Conservation (phyloP, 2,888 invertebrate species). For the Agonopterix heracliana region DNA sequence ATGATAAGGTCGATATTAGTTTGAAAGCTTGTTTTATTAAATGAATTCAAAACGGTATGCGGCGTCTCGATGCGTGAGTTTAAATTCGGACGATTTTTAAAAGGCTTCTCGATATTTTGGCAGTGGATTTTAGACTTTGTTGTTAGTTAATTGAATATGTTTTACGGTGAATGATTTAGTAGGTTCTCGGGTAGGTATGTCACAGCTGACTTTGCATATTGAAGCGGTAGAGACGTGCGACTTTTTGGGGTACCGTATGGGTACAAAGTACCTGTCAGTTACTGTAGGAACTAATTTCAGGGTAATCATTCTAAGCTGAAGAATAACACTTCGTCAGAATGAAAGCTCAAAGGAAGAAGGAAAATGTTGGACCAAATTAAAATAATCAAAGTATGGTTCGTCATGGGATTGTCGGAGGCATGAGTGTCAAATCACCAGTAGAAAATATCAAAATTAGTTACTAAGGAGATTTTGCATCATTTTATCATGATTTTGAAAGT, state of each 20-base stretch:
- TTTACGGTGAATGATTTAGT: slow-evolving; percentile 18
- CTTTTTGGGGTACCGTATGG: slow-evolving; percentile 21
- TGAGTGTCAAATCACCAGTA: too few relatives aligned
- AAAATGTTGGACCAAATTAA: too few relatives aligned
- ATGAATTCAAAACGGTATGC: slow-evolving; percentile 61
- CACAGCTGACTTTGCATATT: slow-evolving; percentile 37
- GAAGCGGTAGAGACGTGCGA: slow-evolving; percentile 31
- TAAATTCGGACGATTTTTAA: slow-evolving; percentile 47
- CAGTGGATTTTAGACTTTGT: slow-evolving; percentile 15
- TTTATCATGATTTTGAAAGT: too few relatives aligned
- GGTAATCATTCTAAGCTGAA: too few relatives aligned
- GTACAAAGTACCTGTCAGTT: too few relatives aligned
- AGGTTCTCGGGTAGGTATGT: slow-evolving; percentile 33
- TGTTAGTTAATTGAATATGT: slow-evolving; percentile 2
- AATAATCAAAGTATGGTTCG: too few relatives aligned
- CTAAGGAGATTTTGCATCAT: too few relatives aligned
- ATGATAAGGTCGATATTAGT: slow-evolving; percentile 35
- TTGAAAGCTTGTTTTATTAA: slow-evolving; percentile 28
- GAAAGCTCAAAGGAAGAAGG: too few relatives aligned
- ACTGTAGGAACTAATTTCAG: too few relatives aligned
- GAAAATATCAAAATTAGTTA: too few relatives aligned
- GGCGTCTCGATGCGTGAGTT: slow-evolving; percentile 42
- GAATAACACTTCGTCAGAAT: too few relatives aligned
- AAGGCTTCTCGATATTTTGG: slow-evolving; percentile 22
- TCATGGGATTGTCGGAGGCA: too few relatives aligned